Base-by-base conservation (phyloP, 1,140 invertebrate genomes). In the Cydia splendana region DNA sequence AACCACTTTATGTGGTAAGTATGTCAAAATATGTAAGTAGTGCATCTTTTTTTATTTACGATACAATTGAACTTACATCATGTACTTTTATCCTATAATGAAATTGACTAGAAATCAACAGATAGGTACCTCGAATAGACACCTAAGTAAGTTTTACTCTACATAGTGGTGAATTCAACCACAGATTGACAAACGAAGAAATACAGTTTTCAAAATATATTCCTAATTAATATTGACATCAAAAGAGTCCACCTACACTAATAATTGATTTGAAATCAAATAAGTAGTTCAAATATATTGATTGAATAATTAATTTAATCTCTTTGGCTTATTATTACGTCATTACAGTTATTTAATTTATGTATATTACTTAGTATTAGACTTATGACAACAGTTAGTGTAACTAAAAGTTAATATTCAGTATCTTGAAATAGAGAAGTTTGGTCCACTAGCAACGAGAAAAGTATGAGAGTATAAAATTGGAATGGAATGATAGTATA, bases 61-160 rank as follows among this genome's bases (percentile, higher is more conserved):
- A 69, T 13, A 69, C 13, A 69, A 38, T 69, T 69, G 30, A 38
- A 69, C 65, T 69, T 69, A 69, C 65, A 30, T 24, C 20, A 69
- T 69, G 65, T 69, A 69, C 3, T 69, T 69, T 69, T 69, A 69
- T 38, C 18, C 15, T 45, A 74, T 51, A 80, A 82, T 84, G 77
- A 84, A 87, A 87, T 88, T 88, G 87, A 88, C 87, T 88, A 88
- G 87, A 88, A 84, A 81, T 34, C 75, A 80, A 79, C 34, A 71
- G 77, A 79, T 78, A 76, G 76, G 79, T 81, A 78, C 80, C 69
- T 24, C 15, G 3, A 20, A 79, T 81, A 81, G 75, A 62, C 76
- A 82, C 74, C 77, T 80, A 57, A 74, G 24, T 15, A 20, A 28
- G 15, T 10, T 76, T 20, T 67, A 76, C 20, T 65, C 38, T 20